Percentiles rank a stretch among this genome's conserved stretches.
Evolutionary conservation across 1,140 invertebrate genomes (phyloP).

Genomic region (Asobara japonica): DNA sequence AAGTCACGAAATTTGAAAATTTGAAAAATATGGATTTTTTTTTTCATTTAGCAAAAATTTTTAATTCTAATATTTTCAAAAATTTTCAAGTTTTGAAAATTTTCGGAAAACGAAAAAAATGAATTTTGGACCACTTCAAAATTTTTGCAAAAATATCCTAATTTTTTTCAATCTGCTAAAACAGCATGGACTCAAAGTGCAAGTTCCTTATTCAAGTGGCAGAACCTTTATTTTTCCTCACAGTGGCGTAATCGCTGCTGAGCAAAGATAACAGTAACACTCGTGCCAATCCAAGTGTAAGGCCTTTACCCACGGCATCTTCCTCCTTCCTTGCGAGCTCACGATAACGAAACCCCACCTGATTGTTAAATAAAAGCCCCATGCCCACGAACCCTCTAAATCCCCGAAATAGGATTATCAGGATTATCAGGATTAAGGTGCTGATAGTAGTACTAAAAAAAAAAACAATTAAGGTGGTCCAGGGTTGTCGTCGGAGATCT

Average conservation of each 20-base stretch:
- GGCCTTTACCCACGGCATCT: background rate
- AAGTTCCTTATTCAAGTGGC: too few relatives aligned
- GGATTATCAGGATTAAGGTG: constrained; percentile 5
- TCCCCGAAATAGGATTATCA: constrained; percentile 22
- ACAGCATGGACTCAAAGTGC: background rate
- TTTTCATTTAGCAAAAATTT: too few relatives aligned
- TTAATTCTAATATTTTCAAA: too few relatives aligned
- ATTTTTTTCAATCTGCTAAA: background rate
- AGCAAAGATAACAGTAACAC: constrained; percentile 27
- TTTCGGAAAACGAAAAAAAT: too few relatives aligned
- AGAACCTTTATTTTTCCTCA: constrained; percentile 7
- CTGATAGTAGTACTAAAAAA: background rate
- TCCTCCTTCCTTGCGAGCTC: constrained; percentile 5
- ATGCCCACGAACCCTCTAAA: background rate
- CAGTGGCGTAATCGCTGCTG: constrained; percentile 26
- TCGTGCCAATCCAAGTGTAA: background rate
- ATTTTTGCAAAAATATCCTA: background rate
- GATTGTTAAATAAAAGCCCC: too few relatives aligned
- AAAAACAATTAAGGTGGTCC: background rate
- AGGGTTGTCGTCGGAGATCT: background rate
- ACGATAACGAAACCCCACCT: constrained; percentile 14
- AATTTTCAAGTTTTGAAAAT: too few relatives aligned
- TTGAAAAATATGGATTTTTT: too few relatives aligned
- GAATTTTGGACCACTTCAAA: too few relatives aligned
- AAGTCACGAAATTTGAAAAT: too few relatives aligned